phyloP scores from a whole-genome alignment of 2,888 invertebrate species.

The Pterostichus niger region DNA sequence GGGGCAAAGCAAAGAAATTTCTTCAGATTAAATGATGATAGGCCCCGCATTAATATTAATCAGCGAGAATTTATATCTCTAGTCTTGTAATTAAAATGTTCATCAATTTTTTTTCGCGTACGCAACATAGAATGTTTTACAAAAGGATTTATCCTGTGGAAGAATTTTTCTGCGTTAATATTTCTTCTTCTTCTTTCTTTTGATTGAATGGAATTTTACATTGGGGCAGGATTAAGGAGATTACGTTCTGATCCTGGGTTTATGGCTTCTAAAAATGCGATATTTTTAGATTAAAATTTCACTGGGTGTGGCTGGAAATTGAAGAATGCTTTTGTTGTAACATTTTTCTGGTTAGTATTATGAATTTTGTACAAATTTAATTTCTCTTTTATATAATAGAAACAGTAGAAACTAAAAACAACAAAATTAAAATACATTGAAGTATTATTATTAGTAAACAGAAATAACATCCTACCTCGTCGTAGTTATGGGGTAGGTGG shows the following conservation, averaged over 20 bases:
- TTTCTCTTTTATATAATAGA: too few species aligned
- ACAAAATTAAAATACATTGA: too few species aligned
- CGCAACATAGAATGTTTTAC: slow-evolving; percentile 25
- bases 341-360: not conserved
- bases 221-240: slow-evolving; percentile 41
- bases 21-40: slow-evolving; percentile 29
- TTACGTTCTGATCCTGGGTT: slow-evolving; percentile 51
- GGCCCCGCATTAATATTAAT: slow-evolving; percentile 39
- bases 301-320: slow-evolving; percentile 17
- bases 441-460: too few species aligned
- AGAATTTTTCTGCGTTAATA: slow-evolving; percentile 26
- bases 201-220: slow-evolving; percentile 53
- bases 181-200: slow-evolving; percentile 31
- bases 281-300: slow-evolving; percentile 55
- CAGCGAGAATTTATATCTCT: slow-evolving; percentile 37
- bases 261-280: slow-evolving; percentile 48
- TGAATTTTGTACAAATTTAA: not conserved
- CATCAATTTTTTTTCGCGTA: slow-evolving; percentile 38
- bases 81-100: slow-evolving; percentile 26
- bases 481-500: too few species aligned
- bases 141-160: slow-evolving; percentile 22
- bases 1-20: slow-evolving; percentile 6
- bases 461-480: too few species aligned
- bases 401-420: too few species aligned
- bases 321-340: not conserved